Base-by-base conservation (phyloP, 2,797 vertebrate genomes). In the Protonibea diacanthus region DNA sequence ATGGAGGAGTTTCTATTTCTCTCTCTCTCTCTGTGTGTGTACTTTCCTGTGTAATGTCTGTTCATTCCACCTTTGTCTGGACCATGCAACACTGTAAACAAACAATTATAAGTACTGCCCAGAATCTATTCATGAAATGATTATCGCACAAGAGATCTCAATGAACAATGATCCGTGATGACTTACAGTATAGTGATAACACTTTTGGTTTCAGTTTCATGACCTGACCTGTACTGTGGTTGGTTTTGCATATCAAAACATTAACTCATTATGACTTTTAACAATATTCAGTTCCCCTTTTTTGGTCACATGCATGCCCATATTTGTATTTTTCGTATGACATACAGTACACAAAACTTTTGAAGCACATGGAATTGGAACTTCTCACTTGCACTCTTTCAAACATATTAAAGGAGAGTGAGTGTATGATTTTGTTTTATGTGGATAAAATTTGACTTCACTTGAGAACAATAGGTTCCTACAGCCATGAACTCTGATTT, bases 51-150 rank as follows among this genome's bases (percentile, higher is more conserved):
- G 11, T 17, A 4, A 8, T n/a, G 18, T 42, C 9, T 18, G 3
- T 68, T 66, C 7, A 48, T 67, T 64, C 25, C 45, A 56, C 3
- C 42, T 60, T 56, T 56, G 10, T 47, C 60, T 42, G 56, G 6
- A 8, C n/a, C 25, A 45, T 21, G 33, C 52, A 66, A 10, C 21
- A 27, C n/a, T 48, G 59, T 12, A 29, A 66, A 52, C 15, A 42
- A 21, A 33, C 27, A 7, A 49, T 14, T 21, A 25, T 18, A 18
- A 62, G 18, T 12, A 2, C 23, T 27, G 15, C 9, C 10, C 17
- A 27, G 9, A 55, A 25, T 53, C 8, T 18, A n/a, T n/a, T 25
- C 9, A 56, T 25, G 1, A 55, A 45, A 29, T 27, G 2, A 8
- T 11, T 25, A 11, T 6, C 14, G 3, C 27, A 10, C 13, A 65